Base-by-base conservation (phyloP, 1,140 invertebrate species). In the Orchestia grillus region DNA sequence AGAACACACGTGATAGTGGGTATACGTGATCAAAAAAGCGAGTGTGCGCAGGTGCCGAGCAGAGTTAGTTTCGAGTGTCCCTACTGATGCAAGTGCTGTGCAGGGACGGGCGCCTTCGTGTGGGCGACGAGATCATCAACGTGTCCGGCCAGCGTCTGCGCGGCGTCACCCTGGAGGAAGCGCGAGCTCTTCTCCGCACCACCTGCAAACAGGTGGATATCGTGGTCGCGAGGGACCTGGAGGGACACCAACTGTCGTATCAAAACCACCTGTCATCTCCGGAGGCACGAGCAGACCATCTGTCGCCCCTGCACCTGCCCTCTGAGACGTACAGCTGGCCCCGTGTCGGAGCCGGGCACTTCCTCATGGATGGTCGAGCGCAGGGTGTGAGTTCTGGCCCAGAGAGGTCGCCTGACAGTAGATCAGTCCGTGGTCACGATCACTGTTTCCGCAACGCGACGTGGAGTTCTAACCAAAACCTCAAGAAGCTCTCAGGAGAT, bases 101-200 rank as follows among this genome's bases (percentile, higher is more conserved):
- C 96, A 97, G 96, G 44, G 96, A 97, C 91, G 96, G 98, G 0
- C 98, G 98, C 96, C 97, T 99, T 96, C 98, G 98, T 97, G 98
- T 98, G 91, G 98, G 98, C 15, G 99, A 99, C 97, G 98, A 99
- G 97, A 98, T 99, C 96, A 98, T 99, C 40, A 98, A 99, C 97
- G 98, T 99, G 19, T 99, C 99, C 97, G 98, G 98, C 0, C 98
- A 98, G 97, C 98, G 98, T 96, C 97, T 99, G 96, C 98, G 98
- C 95, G 98, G 98, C 0, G 97, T 99, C 96, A 98, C 98, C 28
- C 98, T 99, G 97, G 97, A 98, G 0, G 98, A 98, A 97, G 98
- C 98, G 0, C 98, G 98, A 96, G 98, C 98, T 97, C 98, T 98
- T 77, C 97, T 99, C 28, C 97, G 97, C 88, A 98, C 97, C 44